phyloP scores from a whole-genome alignment of 2,888 invertebrate species.

The Idaea straminata region DNA sequence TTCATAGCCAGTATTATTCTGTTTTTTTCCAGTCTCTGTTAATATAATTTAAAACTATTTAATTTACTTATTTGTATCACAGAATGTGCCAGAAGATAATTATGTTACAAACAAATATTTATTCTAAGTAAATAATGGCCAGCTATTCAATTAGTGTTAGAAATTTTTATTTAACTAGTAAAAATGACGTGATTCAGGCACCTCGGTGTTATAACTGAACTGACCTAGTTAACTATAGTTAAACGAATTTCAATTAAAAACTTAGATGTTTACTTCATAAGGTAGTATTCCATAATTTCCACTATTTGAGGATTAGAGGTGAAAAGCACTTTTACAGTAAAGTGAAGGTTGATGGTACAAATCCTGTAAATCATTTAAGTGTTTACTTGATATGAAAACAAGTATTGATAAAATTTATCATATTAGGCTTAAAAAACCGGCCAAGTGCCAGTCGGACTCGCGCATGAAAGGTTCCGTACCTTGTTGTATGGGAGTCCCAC shows the following conservation, averaged over 20 bases:
- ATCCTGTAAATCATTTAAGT: no score
- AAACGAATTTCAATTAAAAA: constrained; percentile 10
- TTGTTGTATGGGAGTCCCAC: no score
- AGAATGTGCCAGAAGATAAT: not conserved
- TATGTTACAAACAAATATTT: not conserved
- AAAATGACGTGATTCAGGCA: constrained; percentile 27
- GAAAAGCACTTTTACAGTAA: no score
- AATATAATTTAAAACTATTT: not conserved
- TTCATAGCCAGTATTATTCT: not conserved
- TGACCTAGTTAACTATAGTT: constrained; percentile 35
- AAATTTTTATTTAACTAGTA: constrained; percentile 9
- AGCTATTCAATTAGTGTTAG: not conserved
- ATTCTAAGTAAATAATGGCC: not conserved
- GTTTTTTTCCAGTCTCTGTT: not conserved
- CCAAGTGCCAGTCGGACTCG: no score
- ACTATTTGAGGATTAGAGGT: not conserved
- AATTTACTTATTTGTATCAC: not conserved
- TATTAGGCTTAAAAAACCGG: no score
- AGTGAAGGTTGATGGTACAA: no score
- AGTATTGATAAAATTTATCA: no score
- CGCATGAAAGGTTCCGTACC: no score
- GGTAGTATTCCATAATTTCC: not conserved
- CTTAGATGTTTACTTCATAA: not conserved
- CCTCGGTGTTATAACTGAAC: constrained; percentile 1
- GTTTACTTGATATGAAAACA: no score